Evolutionary conservation across 2,797 vertebrate species (phyloP).

Genomic region (Poeciliopsis turneri): DNA sequence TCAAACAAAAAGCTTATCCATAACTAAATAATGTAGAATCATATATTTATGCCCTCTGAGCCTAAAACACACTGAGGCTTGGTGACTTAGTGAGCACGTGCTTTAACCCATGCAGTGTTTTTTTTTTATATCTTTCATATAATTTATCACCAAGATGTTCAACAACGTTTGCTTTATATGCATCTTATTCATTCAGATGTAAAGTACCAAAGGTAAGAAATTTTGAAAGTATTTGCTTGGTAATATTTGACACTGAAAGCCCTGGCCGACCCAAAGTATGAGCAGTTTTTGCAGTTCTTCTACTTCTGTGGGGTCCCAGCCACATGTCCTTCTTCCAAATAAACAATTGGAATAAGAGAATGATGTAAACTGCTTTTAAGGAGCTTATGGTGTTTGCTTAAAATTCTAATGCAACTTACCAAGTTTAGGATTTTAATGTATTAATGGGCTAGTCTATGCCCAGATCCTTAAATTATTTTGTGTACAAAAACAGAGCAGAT

Average conservation of each 20-base stretch:
- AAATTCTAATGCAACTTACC: neutral
- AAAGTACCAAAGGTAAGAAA: neutral
- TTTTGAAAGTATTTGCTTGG: neutral
- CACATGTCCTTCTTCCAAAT: neutral
- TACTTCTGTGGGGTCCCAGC: neutral
- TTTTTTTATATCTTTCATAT: slow-evolving; percentile 5
- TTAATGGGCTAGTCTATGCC: neutral
- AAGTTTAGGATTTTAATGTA: neutral
- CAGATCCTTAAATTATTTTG: neutral
- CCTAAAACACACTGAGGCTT: slow-evolving; percentile 27
- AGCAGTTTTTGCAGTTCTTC: neutral
- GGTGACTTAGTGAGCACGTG: neutral
- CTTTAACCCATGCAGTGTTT: slow-evolving; percentile 1
- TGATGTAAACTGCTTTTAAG: neutral
- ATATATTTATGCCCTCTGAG: slow-evolving; percentile 18
- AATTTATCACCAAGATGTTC: slow-evolving; percentile 4
- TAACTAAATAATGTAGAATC: slow-evolving; percentile 53
- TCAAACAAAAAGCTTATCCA: slow-evolving; percentile 15
- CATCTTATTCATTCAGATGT: neutral
- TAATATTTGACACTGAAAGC: too few species aligned
- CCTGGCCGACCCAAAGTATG: neutral
- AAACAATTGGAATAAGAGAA: neutral
- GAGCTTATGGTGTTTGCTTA: neutral
- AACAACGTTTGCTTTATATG: neutral
- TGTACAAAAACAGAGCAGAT: neutral